Evolutionary conservation across 1,140 invertebrate species (phyloP).

Genomic region (Temnothorax longispinosus): DNA sequence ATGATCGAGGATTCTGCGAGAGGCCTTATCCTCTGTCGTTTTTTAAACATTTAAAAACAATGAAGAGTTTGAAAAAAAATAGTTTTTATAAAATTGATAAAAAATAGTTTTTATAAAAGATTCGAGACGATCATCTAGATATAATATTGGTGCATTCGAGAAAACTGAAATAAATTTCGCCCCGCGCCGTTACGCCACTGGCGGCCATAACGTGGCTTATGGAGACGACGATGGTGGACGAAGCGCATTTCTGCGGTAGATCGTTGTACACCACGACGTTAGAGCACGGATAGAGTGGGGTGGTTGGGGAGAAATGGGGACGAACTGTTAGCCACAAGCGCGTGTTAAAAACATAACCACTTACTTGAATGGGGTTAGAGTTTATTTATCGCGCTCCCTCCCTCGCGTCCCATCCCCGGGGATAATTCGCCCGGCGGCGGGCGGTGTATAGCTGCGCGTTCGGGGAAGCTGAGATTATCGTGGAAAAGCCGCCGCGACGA

Average conservation of each 20-base stretch:
- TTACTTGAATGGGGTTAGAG: conserved; percentile 79
- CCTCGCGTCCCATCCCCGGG: conserved; percentile 35
- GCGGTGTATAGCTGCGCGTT: neutral
- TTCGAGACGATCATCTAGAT: neutral
- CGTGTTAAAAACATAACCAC: conserved; percentile 83
- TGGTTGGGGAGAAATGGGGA: conserved; percentile 12
- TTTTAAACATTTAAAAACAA: neutral
- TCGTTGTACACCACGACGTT: conserved; percentile 42
- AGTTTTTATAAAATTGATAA: neutral
- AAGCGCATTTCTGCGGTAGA: conserved; percentile 62
- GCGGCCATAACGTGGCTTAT: conserved; percentile 53
- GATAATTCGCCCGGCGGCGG: conserved; percentile 41
- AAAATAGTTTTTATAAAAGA: too few species aligned
- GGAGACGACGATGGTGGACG: conserved; percentile 60
- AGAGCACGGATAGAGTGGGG: conserved; percentile 27
- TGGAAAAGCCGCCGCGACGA: conserved; percentile 34
- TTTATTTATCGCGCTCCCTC: conserved; percentile 78
- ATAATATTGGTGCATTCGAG: neutral
- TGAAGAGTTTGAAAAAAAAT: neutral
- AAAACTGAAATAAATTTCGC: neutral
- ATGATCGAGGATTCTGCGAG: neutral
- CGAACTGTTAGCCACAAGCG: conserved; percentile 77
- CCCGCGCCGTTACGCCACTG: conserved; percentile 65
- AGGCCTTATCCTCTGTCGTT: neutral
- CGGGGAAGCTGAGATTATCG: conserved; percentile 48